Conservation (phyloP, 1,140 invertebrate genomes). For the Scaptomyza hsui region DNA sequence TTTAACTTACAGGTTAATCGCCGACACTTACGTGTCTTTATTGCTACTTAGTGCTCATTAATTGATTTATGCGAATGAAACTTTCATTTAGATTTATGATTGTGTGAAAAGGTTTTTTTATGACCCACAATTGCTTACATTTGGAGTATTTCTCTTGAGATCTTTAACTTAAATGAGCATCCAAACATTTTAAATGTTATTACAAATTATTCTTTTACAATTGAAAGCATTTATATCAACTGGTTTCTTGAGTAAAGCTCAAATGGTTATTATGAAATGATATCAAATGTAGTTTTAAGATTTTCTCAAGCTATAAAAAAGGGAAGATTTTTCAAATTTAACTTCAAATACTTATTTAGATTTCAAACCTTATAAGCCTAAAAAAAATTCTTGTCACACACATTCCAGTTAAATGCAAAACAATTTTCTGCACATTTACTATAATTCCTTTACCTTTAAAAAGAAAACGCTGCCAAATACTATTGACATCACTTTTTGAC, state of each 20-base stretch:
- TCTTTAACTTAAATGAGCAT: slow-evolving; percentile 9
- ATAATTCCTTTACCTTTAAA: not conserved
- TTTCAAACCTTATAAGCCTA: too few species aligned
- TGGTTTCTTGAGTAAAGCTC: not conserved
- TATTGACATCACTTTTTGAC: slow-evolving; percentile 10
- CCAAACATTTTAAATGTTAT: not conserved
- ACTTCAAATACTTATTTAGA: not conserved
- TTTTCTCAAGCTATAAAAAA: too few species aligned
- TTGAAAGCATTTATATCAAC: not conserved
- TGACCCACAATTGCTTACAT: slow-evolving; percentile 1
- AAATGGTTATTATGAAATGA: too few species aligned
- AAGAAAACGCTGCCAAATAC: not conserved
- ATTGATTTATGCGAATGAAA: slow-evolving; percentile 59
- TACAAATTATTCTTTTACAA: not conserved
- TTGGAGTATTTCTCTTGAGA: not conserved
- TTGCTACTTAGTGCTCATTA: slow-evolving; percentile 63
- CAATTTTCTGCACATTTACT: slow-evolving; percentile 7
- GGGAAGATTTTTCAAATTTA: not conserved
- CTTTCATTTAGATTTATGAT: slow-evolving; percentile 66
- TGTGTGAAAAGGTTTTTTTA: slow-evolving; percentile 78
- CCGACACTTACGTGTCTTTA: slow-evolving; percentile 31
- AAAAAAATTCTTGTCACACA: not conserved
- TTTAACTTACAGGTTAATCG: slow-evolving; percentile 48
- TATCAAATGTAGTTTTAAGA: too few species aligned
- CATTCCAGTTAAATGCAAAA: not conserved